Percentiles rank a stretch among this genome's conserved stretches.
These are phyloP conservation scores for Eristalinus sepulchralis DNA, from an alignment of 2,888 invertebrate genomes.

Conservation along the genomic window DNA sequence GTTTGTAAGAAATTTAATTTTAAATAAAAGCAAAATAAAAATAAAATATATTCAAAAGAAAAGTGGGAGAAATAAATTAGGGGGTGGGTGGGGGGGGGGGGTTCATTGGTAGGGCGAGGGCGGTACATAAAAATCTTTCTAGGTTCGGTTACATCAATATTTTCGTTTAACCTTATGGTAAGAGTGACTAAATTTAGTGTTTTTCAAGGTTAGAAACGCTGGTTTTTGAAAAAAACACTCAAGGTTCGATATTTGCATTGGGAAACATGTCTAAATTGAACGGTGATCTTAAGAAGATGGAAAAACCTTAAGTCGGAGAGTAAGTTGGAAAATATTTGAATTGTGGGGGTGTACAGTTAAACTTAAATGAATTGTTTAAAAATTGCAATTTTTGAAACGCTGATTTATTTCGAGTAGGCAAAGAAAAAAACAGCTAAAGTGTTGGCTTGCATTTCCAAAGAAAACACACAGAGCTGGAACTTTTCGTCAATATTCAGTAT, in stretches of 20 bases:
- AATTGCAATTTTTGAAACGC: no score
- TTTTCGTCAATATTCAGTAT: no score
- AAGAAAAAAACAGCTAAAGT: no score
- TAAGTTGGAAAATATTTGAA: no score
- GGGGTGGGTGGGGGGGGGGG: no score
- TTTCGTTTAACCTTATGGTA: not conserved
- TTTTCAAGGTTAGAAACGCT: not conserved
- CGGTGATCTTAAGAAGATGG: not conserved
- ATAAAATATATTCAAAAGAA: not conserved
- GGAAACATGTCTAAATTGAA: not conserved
- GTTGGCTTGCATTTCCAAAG: no score
- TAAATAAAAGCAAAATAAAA: constrained; percentile 18
- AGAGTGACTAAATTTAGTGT: constrained; percentile 34
- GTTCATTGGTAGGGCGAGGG: not conserved
- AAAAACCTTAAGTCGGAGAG: not conserved
- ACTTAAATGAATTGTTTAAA: no score
- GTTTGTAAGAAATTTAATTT: constrained; percentile 21
- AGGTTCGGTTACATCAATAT: constrained; percentile 2
- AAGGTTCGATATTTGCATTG: not conserved
- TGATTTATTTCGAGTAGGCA: no score
- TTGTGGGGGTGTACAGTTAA: no score
- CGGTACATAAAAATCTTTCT: not conserved
- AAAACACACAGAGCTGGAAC: no score
- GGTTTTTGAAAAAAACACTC: not conserved
- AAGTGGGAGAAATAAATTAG: not conserved